A percentile compares a stretch with the other conserved stretches of the same genome.
Conservation (phyloP, 1,140 invertebrate genomes). For the Lasaia peninsularis region DNA sequence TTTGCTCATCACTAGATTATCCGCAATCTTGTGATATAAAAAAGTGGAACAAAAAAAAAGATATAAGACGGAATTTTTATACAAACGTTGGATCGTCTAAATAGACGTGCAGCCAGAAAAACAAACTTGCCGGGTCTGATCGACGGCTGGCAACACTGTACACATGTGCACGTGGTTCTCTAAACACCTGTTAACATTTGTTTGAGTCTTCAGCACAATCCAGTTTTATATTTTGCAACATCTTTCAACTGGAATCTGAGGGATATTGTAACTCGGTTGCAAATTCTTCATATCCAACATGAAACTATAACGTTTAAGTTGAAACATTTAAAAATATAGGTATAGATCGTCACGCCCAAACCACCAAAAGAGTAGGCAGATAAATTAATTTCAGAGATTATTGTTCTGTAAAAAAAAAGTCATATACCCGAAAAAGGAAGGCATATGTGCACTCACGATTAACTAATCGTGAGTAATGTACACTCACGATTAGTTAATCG, state of each 20-base stretch:
- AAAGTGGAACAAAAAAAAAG: not conserved
- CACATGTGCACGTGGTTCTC: constrained; percentile 5
- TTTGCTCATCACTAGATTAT: too few species aligned
- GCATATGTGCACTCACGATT: too few species aligned
- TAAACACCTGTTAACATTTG: constrained; percentile 11
- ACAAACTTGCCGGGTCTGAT: constrained; percentile 5
- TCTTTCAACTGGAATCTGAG: not conserved
- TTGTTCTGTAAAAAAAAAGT: too few species aligned
- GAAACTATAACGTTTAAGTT: too few species aligned
- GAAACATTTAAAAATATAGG: too few species aligned
- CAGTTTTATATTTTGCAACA: not conserved
- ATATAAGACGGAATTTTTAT: not conserved
- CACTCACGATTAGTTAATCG: too few species aligned
- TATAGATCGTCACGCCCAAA: too few species aligned
- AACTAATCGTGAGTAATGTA: too few species aligned
- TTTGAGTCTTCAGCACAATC: not conserved
- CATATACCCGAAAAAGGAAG: too few species aligned
- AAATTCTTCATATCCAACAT: not conserved
- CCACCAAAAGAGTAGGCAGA: too few species aligned
- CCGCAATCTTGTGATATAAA: not conserved
- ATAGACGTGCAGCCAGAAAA: constrained; percentile 1
- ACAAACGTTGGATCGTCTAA: not conserved
- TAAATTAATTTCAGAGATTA: too few species aligned
- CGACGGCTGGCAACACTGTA: constrained; percentile 7
- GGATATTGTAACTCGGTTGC: not conserved